Evolutionary conservation across 64 coral and sea anemone species (phyloP), one percentile per base, ranked within the genome.

Genomic region (Montipora efflorescens): DNA sequence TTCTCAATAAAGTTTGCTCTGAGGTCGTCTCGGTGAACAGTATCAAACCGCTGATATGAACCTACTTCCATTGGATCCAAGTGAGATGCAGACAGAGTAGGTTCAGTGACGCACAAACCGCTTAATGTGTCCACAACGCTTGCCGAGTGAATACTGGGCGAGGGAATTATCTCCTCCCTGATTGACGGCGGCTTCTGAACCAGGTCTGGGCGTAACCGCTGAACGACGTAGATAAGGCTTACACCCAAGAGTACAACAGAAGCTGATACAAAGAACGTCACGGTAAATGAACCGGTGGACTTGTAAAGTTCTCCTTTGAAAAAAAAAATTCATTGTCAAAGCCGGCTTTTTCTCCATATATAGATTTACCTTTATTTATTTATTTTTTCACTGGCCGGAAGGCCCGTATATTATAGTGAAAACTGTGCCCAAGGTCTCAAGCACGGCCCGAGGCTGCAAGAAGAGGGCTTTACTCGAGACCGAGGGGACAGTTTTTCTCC

Each of bases 81-180:
- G 62, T 72, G 62, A 71, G 82, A 73, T 4, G 45, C 62, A 48
- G 82, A 52, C 82, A 86, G 3, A n/a, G 44, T n/a, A n/a, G 62
- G 92, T 23, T 93, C 92, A 47, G 92, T 79, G 20, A 93, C 13
- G 57, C 78, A 80, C 92, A 93, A 80, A 2, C 92, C 92, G 55
- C 92, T 93, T 7, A 93, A 12, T 12, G 92, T 87, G 20, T 93
- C 92, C 5, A 88, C 92, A 1, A 88, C 92, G 8, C 76, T 93
- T 73, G 64, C 46, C 5, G 92, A 93, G 80, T 93, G 92, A n/a
- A 93, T 93, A 28, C 92, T 93, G 4, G 77, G 84, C 16, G 72
- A 15, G 57, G 19, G 71, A 86, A 78, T 69, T 45, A 88, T 78
- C 19, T 93, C 92, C 28, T 88, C 75, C 79, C 13, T 36, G 3